Base-by-base conservation (phyloP, 2,888 invertebrate species). In the Kuschelorhynchus macadamiae region DNA sequence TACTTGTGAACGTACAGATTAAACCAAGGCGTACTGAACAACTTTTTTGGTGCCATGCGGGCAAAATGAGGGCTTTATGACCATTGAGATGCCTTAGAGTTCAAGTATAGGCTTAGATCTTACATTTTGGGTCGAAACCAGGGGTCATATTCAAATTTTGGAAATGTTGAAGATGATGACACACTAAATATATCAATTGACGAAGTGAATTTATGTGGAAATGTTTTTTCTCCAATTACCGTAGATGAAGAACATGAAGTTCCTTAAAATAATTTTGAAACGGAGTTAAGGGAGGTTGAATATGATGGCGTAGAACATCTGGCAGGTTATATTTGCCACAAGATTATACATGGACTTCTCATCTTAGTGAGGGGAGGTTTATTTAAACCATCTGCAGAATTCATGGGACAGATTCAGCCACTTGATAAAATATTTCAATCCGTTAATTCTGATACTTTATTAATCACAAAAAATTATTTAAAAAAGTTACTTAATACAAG, bases 341-440 rank as follows among this genome's bases (percentile, higher is more conserved):
- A 44, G 16, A 16, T 44, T 18, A 44, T 18, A 18, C 36, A 18
- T 12, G 16, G 16, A 7, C 14, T 53, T 3, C 18, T 36, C 53
- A 53, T 17, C 36, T 49, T 9, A 47, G 57, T 60, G 65, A 65
- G 36, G 65, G 65, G 9, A n/a, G 59, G 65, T 3, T 36, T 65
- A 17, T 36, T 36, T 11, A 65, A 59, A 39, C 59, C 57, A 14
- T 47, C 39, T 12, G 20, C 59, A 39, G 41, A 65, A 49, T 59
- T 59, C 18, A 20, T 65, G 59, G 11, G 3, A 11, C 47, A 65
- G 2, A 7, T 65, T 12, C 16, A 65, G 39, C 14, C 32, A 49
- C 36, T 65, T 9, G 65, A 65, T 49, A 33, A 53, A 12, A 36
- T 36, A 36, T 53, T 32, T 53, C 11, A 20, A 17, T 53, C 39